phyloP scores from a whole-genome alignment of 2,113 vertebrate genomes.

The Misgurnus anguillicaudatus region DNA sequence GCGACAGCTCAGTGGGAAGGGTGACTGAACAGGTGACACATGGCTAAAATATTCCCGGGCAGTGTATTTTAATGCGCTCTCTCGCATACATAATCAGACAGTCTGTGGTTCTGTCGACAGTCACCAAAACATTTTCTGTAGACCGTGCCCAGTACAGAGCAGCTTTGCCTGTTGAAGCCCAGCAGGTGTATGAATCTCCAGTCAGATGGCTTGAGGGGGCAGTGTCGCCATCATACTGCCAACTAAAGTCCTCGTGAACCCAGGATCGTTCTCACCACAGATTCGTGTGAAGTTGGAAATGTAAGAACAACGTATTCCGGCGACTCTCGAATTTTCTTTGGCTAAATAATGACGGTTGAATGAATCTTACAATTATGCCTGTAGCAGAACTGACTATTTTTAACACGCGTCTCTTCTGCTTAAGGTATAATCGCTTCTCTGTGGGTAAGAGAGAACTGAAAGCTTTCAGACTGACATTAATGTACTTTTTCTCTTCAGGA shows the following conservation, averaged over 20 bases:
- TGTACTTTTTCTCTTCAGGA: neutral
- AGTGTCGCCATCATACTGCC: conserved; percentile 51
- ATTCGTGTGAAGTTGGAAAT: conserved; percentile 15
- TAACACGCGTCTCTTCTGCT: neutral
- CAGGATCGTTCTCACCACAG: conserved; percentile 32
- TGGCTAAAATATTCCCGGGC: neutral
- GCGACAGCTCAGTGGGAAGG: conserved; percentile 12
- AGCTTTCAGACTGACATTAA: neutral
- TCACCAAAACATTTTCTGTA: conserved; percentile 1
- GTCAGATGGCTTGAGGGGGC: conserved; percentile 80
- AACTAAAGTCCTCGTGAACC: conserved; percentile 37
- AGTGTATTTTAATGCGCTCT: conserved; percentile 14
- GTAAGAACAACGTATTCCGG: conserved; percentile 17
- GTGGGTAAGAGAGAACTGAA: conserved; percentile 18
- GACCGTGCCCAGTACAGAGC: neutral
- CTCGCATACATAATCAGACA: conserved; percentile 8
- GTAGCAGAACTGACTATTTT: neutral
- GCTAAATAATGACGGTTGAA: neutral
- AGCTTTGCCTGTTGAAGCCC: conserved; percentile 68
- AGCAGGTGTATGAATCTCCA: conserved; percentile 72
- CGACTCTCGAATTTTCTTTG: neutral
- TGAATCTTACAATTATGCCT: neutral
- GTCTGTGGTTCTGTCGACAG: neutral
- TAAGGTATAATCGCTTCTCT: neutral
- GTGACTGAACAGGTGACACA: conserved; percentile 30